Evolutionary conservation across 2,888 invertebrate genomes (phyloP).

Genomic region (Chrysodeixis includens): DNA sequence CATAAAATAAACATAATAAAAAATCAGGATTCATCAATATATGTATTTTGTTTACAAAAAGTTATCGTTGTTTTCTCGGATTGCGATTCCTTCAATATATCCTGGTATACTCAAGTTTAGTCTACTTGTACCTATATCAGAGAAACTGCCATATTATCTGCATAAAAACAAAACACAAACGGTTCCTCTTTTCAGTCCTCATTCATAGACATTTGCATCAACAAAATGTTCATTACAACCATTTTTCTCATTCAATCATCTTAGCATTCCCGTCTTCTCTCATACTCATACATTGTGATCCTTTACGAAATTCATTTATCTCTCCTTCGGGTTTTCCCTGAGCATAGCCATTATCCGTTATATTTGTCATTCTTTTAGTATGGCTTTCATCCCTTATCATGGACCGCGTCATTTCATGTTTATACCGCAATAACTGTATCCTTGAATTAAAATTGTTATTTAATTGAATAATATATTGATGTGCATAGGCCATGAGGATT

Average conservation of each 20-base stretch:
- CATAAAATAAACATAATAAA: neutral
- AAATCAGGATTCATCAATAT: no score
- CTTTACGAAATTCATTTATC: constrained; percentile 1
- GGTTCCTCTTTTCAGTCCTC: neutral
- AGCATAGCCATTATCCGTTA: constrained; percentile 1
- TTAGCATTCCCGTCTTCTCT: neutral
- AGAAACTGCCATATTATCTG: no score
- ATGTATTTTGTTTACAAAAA: no score
- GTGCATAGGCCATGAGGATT: no score
- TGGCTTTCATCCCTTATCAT: neutral
- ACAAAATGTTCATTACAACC: neutral
- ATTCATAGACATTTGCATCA: neutral
- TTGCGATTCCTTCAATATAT: no score
- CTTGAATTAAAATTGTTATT: no score
- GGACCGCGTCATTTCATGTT: neutral
- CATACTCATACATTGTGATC: neutral
- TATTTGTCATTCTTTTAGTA: constrained; percentile 2
- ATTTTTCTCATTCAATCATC: constrained; percentile 2
- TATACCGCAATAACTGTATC: neutral
- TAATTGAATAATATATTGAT: no score
- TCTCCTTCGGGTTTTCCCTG: constrained; percentile 3
- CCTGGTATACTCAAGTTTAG: no score
- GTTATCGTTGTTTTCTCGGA: no score
- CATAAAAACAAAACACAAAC: no score
- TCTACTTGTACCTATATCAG: no score